Percentiles rank a stretch among this genome's conserved stretches.
Conservation (phyloP, 2,888 invertebrate species). For the Geophilus truncorum region DNA sequence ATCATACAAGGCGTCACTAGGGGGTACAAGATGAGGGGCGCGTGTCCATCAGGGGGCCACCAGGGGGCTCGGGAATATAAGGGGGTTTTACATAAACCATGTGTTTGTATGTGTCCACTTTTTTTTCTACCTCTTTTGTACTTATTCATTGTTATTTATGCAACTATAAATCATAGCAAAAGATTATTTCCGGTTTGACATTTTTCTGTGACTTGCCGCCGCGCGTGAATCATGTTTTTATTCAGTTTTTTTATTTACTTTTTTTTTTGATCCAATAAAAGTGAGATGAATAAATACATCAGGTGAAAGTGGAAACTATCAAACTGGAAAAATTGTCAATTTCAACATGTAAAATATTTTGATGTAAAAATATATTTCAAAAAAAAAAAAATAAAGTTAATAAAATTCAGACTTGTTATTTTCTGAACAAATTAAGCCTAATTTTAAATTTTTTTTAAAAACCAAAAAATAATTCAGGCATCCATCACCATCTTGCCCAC, state of each 20-base stretch:
- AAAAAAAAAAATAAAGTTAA: too few species aligned
- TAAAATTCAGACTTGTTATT: too few species aligned
- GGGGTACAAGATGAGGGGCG: slow-evolving; percentile 8
- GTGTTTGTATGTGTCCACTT: neutral
- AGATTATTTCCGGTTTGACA: neutral
- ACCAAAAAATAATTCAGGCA: too few species aligned
- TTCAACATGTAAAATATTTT: neutral
- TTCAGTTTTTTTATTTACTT: too few species aligned
- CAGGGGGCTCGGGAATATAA: neutral
- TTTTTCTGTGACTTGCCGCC: neutral
- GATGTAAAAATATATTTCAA: neutral
- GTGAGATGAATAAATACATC: neutral
- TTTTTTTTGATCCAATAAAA: neutral
- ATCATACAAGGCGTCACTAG: slow-evolving; percentile 10
- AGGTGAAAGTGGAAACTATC: too few species aligned
- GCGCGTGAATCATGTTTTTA: slow-evolving; percentile 6
- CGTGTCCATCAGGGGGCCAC: slow-evolving; percentile 13
- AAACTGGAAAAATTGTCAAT: too few species aligned
- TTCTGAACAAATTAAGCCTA: too few species aligned
- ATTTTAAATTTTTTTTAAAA: too few species aligned
- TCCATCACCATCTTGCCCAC: neutral
- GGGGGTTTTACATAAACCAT: neutral
- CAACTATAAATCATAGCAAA: neutral
- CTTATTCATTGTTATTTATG: neutral
- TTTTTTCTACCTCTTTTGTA: neutral